A percentile compares a stretch with the other conserved stretches of the same genome.
Conservation (phyloP, 2,888 invertebrate genomes). For the Drosophila kambysellisi region DNA sequence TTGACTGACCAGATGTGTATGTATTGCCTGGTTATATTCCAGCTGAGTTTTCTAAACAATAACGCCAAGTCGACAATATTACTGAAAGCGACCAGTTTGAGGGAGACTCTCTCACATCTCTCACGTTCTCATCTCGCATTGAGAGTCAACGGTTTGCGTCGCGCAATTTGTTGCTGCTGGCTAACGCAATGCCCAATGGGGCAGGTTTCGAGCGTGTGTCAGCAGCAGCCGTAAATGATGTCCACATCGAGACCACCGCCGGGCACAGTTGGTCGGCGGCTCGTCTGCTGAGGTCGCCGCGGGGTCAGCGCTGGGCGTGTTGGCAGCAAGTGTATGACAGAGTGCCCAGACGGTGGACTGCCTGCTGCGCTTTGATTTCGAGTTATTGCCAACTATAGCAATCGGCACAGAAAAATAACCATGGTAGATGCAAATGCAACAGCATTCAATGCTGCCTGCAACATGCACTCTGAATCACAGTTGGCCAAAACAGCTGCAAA, state of each 20-base stretch:
- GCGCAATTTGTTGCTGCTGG: conserved; percentile 57
- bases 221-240: conserved; percentile 75
- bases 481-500: conserved; percentile 68
- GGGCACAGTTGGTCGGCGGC: conserved; percentile 2
- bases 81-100: conserved; percentile 44
- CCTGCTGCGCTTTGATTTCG: conserved; percentile 79
- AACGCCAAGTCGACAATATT: conserved; percentile 58
- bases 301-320: conserved; percentile 66
- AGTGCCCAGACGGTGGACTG: conserved; percentile 45
- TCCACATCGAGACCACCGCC: conserved; percentile 52
- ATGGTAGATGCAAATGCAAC: conserved; percentile 27
- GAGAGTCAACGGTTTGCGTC: conserved; percentile 32
- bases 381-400: conserved; percentile 76
- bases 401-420: conserved; percentile 29
- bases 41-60: conserved; percentile 67
- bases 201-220: conserved; percentile 70
- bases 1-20: background rate
- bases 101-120: conserved; percentile 3
- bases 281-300: conserved; percentile 38
- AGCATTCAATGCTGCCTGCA: conserved; percentile 9
- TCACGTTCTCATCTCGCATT: conserved; percentile 2
- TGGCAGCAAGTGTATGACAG: conserved; percentile 63
- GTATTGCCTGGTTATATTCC: conserved; percentile 35
- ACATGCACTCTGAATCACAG: conserved; percentile 62
- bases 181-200: conserved; percentile 60